phyloP scores from a whole-genome alignment of 2,888 invertebrate genomes.

The Xylota segnis region DNA sequence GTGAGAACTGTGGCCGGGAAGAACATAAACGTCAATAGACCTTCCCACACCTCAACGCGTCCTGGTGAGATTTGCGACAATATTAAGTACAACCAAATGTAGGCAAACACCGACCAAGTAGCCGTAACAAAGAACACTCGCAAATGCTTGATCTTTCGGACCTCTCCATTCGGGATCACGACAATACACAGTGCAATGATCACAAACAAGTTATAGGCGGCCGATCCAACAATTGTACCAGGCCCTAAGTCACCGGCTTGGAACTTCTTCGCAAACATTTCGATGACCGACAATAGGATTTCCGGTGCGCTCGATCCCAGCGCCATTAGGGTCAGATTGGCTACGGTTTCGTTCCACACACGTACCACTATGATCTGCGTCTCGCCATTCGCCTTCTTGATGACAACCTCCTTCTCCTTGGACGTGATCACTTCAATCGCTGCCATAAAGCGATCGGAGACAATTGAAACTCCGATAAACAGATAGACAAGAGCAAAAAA shows the following conservation, averaged over 20 bases:
- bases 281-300: slow-evolving; percentile 98
- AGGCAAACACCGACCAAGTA: slow-evolving; percentile 98
- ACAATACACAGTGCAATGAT: slow-evolving; percentile 98
- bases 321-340: slow-evolving; percentile 99
- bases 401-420: slow-evolving; percentile 96
- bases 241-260: slow-evolving; percentile 98
- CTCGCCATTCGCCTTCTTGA: slow-evolving; percentile 95
- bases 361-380: slow-evolving; percentile 95
- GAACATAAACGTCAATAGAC: slow-evolving; percentile 96
- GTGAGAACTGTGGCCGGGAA: slow-evolving; percentile 98
- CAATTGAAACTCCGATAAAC: slow-evolving; percentile 99
- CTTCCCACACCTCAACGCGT: slow-evolving; percentile 98
- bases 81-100: slow-evolving; percentile 99
- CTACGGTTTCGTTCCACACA: slow-evolving; percentile 99
- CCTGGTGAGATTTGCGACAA: slow-evolving; percentile 94
- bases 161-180: slow-evolving; percentile 96
- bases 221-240: slow-evolving; percentile 99
- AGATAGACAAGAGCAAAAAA: slow-evolving; percentile 95
- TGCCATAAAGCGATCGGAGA: slow-evolving; percentile 99
- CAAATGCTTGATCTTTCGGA: slow-evolving; percentile 97
- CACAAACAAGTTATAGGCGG: slow-evolving; percentile 99
- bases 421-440: slow-evolving; percentile 99
- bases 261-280: slow-evolving; percentile 97
- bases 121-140: slow-evolving; percentile 99
- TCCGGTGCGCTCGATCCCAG: slow-evolving; percentile 99